Percentiles rank a stretch among this genome's conserved stretches.
These are phyloP conservation scores for Cheilosia vulpina DNA, from an alignment of 2,888 invertebrate genomes.

Conservation along the genomic window DNA sequence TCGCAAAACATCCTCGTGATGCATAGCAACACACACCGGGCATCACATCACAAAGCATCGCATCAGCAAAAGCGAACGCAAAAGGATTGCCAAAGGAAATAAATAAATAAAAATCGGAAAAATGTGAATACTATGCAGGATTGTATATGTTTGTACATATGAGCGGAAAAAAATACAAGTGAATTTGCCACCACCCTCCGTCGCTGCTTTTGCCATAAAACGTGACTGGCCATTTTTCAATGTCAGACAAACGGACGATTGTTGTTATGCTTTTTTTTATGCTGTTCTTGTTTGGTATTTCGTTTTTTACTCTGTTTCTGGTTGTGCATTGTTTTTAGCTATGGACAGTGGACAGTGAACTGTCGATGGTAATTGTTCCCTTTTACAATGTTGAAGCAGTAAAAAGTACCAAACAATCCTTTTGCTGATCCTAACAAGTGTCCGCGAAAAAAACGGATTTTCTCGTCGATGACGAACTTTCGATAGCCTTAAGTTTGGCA, in stretches of 20 bases:
- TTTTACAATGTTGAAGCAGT: not conserved
- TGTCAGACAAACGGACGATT: slow-evolving; percentile 82
- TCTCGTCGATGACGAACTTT: too few relatives aligned
- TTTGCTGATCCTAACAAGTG: slow-evolving; percentile 25
- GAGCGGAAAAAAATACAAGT: slow-evolving; percentile 54
- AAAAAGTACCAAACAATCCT: not conserved
- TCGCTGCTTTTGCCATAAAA: slow-evolving; percentile 79
- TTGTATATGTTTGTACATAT: slow-evolving; percentile 29
- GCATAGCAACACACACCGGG: slow-evolving; percentile 67
- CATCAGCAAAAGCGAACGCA: not conserved
- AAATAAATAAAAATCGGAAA: slow-evolving; percentile 76
- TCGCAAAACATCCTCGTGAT: slow-evolving; percentile 62
- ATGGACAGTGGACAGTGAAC: slow-evolving; percentile 62
- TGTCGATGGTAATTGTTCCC: slow-evolving; percentile 46
- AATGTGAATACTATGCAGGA: slow-evolving; percentile 65
- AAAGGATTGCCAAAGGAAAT: slow-evolving; percentile 74
- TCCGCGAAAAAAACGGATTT: too few relatives aligned
- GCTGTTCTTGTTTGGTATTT: slow-evolving; percentile 70
- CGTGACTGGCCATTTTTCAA: slow-evolving; percentile 84
- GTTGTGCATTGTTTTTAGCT: slow-evolving; percentile 62
- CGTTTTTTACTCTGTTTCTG: slow-evolving; percentile 63
- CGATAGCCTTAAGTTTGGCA: too few relatives aligned
- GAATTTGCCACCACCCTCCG: slow-evolving; percentile 14
- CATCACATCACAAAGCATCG: slow-evolving; percentile 34
- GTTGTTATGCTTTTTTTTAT: slow-evolving; percentile 61